A percentile compares a stretch with the other conserved stretches of the same genome.
Evolutionary conservation across 2,113 vertebrate genomes (phyloP).

Genomic region (Protobothrops flavoviridis): DNA sequence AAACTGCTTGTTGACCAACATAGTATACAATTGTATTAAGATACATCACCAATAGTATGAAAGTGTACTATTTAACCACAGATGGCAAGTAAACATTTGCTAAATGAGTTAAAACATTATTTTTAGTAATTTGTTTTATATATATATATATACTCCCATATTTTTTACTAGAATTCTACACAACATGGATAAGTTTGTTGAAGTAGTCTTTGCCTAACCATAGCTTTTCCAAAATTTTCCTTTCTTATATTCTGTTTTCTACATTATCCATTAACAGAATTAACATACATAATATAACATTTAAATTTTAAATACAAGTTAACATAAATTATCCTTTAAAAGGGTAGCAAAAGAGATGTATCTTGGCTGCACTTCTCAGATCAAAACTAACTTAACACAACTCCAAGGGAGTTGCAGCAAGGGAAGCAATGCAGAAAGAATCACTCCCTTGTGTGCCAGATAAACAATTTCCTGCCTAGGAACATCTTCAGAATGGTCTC

Average conservation of each 20-base stretch:
- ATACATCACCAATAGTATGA: neutral
- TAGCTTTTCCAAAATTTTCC: neutral
- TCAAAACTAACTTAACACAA: neutral
- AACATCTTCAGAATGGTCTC: neutral
- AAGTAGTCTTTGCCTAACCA: neutral
- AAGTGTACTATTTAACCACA: neutral
- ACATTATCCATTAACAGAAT: neutral
- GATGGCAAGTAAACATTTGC: neutral
- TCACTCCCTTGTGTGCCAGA: neutral
- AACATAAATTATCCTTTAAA: neutral
- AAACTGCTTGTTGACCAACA: neutral
- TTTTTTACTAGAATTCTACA: neutral
- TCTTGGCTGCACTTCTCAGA: neutral
- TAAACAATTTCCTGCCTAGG: neutral
- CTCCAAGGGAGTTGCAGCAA: neutral
- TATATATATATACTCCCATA: neutral
- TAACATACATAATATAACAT: neutral
- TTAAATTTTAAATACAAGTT: neutral
- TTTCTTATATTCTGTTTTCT: neutral
- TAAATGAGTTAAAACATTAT: neutral
- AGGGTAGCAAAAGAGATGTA: neutral
- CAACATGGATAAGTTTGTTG: neutral
- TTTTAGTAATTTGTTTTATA: neutral
- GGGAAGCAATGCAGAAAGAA: neutral
- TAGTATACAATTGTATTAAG: neutral